Percentiles rank a stretch among this genome's conserved stretches.
phyloP scores from a whole-genome alignment of 2,797 vertebrate species.

The Simalia tracyae region DNA sequence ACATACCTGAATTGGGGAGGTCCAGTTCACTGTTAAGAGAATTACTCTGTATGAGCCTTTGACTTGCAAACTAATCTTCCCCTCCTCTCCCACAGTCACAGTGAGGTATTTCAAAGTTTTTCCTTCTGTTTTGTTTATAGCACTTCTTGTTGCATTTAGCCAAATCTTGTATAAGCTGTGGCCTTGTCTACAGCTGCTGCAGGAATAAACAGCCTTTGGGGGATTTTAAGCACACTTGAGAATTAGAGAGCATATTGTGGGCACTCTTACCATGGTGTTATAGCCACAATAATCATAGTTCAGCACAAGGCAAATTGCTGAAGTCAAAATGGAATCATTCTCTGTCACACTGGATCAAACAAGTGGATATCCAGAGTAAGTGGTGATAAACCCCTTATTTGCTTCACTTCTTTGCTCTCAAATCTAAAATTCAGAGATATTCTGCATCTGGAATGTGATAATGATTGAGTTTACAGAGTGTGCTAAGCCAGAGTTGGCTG shows the following conservation, averaged over 20 bases:
- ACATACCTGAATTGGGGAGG: neutral
- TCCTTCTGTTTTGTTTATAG: neutral
- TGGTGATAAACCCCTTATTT: neutral
- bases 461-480: neutral
- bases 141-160: neutral
- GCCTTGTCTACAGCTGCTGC: neutral
- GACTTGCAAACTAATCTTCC: neutral
- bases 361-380: neutral
- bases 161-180: neutral
- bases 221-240: neutral
- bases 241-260: neutral
- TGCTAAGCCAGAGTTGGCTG: neutral
- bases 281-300: neutral
- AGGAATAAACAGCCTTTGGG: neutral
- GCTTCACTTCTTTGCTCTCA: neutral
- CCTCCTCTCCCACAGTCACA: neutral
- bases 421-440: neutral
- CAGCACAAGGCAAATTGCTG: neutral
- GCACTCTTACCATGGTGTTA: neutral
- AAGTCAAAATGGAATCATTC: neutral
- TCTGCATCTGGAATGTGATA: neutral
- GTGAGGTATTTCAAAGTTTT: neutral
- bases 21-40: neutral
- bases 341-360: neutral
- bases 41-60: neutral